phyloP scores from a whole-genome alignment of 2,113 vertebrate species.

The Lophotis ruficrista region DNA sequence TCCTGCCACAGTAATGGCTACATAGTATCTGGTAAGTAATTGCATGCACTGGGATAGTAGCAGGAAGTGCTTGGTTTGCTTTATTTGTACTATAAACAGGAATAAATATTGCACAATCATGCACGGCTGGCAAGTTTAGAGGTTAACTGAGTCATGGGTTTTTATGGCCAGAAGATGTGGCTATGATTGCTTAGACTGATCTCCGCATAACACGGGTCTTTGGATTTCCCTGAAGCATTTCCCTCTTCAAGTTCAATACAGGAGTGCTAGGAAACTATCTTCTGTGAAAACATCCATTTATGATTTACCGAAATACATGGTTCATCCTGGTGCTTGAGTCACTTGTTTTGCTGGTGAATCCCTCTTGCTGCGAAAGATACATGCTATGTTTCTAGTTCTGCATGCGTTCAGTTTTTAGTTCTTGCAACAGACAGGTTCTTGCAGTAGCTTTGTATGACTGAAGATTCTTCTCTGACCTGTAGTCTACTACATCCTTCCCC shows the following conservation, averaged over 20 bases:
- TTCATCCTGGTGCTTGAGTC: not conserved
- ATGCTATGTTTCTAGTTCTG: not conserved
- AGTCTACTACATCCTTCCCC: slow-evolving; percentile 5
- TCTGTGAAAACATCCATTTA: not conserved
- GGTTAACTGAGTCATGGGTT: not conserved
- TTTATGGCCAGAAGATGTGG: not conserved
- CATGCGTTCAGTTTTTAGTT: not conserved
- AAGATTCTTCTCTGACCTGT: not conserved
- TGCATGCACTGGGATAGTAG: not conserved
- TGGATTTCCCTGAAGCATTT: not conserved
- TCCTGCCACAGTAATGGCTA: not conserved
- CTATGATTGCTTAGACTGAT: not conserved
- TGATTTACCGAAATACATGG: rapidly evolving
- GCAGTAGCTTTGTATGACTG: not conserved
- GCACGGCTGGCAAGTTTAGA: not conserved
- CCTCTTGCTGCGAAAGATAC: not conserved
- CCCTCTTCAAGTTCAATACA: not conserved
- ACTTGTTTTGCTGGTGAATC: not conserved
- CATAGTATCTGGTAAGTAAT: not conserved
- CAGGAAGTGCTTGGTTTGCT: not conserved
- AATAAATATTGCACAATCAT: slow-evolving; percentile 7
- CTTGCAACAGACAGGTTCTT: not conserved
- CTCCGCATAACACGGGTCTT: not conserved
- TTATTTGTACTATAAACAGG: not conserved
- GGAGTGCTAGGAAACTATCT: not conserved